These are phyloP conservation scores for Nomada ruficornis DNA, from an alignment of 2,888 invertebrate genomes.

Conservation along the genomic window DNA sequence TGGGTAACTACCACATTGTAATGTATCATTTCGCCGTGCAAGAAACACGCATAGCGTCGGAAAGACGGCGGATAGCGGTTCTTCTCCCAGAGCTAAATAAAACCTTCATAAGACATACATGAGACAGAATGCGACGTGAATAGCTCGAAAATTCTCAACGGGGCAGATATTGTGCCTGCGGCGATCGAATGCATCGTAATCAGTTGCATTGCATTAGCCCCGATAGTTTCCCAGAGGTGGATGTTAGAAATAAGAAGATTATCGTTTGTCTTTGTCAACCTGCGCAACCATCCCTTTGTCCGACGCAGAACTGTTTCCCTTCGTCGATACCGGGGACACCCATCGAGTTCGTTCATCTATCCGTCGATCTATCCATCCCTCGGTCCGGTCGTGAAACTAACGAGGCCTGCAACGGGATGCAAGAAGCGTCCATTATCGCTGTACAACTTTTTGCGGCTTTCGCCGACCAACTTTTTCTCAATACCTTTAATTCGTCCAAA, in stretches of 20 bases:
- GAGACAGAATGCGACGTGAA: background rate
- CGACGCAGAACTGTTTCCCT: constrained; percentile 44
- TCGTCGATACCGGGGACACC: constrained; percentile 68
- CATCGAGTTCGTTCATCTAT: constrained; percentile 51
- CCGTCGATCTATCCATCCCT: constrained; percentile 42
- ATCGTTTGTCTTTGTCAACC: constrained; percentile 69
- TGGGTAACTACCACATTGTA: constrained; percentile 63
- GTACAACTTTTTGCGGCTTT: constrained; percentile 54
- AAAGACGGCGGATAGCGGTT: constrained; percentile 34
- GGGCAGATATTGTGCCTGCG: background rate
- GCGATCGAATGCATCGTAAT: background rate
- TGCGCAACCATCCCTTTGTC: constrained; percentile 54
- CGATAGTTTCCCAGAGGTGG: background rate
- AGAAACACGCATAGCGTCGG: constrained; percentile 59
- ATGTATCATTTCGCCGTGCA: constrained; percentile 72
- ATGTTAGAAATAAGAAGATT: constrained; percentile 62
- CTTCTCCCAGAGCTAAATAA: constrained; percentile 30
- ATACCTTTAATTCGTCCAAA: constrained; percentile 57
- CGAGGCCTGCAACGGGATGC: constrained; percentile 55
- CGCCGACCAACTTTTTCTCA: constrained; percentile 44
- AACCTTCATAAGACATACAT: constrained; percentile 22
- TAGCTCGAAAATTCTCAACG: background rate
- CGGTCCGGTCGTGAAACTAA: constrained; percentile 61
- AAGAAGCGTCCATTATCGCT: constrained; percentile 67
- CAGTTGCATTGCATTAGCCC: background rate